These are phyloP conservation scores for Pseudorectes ferrugineus DNA, from an alignment of 2,113 vertebrate species.

Conservation along the genomic window DNA sequence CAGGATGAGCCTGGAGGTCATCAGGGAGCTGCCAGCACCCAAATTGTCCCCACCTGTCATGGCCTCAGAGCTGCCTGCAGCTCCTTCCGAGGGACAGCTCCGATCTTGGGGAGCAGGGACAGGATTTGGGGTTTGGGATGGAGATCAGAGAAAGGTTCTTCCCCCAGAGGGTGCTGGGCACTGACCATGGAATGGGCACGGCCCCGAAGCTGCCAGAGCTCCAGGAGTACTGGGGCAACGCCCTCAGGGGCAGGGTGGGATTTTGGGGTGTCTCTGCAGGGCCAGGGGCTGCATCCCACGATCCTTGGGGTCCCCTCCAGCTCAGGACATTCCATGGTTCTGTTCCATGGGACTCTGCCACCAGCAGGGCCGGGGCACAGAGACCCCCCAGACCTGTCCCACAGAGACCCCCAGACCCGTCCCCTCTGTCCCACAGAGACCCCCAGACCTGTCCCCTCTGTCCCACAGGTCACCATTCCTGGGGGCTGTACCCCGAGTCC, in stretches of 20 bases:
- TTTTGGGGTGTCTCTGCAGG: background rate
- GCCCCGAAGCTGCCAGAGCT: background rate
- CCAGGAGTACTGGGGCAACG: background rate
- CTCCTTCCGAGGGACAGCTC: background rate
- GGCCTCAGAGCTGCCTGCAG: background rate
- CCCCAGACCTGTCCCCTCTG: background rate
- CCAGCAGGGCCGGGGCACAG: background rate
- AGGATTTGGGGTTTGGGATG: background rate
- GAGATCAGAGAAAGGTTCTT: background rate
- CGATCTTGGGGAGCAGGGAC: background rate
- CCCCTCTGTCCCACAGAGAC: conserved; percentile 45
- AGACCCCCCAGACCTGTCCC: background rate
- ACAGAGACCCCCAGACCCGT: background rate
- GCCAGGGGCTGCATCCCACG: background rate
- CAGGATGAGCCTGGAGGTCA: background rate
- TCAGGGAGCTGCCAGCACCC: accelerated
- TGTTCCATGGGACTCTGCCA: background rate
- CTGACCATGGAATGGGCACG: background rate
- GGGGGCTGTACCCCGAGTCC: conserved; percentile 72
- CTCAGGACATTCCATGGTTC: background rate
- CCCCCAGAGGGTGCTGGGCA: background rate
- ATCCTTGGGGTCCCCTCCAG: background rate
- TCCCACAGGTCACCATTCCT: conserved; percentile 84
- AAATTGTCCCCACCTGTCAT: accelerated
- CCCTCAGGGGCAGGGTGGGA: background rate